Conservation (phyloP, 2,888 invertebrate species). For the Acleris cristana region DNA sequence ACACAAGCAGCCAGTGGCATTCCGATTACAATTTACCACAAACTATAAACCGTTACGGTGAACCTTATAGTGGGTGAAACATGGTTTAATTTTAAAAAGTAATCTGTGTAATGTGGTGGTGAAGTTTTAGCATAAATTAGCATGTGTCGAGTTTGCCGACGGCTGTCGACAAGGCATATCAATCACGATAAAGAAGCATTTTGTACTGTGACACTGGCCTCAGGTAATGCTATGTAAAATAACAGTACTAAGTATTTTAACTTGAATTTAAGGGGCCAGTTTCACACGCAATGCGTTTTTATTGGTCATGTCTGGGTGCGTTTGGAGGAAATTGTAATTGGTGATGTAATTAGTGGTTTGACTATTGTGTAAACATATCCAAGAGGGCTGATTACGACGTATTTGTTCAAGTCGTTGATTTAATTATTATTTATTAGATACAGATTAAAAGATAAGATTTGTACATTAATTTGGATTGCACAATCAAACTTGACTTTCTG, state of each 20-base stretch:
- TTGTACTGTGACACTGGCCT: slow-evolving; percentile 42
- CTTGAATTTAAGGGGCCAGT: slow-evolving; percentile 20
- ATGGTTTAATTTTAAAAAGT: slow-evolving; percentile 28
- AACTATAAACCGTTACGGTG: slow-evolving; percentile 12
- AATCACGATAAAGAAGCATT: slow-evolving; percentile 50
- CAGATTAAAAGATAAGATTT: neutral
- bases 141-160: slow-evolving; percentile 47
- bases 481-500: too few species aligned
- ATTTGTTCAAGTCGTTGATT: slow-evolving; percentile 25
- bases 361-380: slow-evolving; percentile 29
- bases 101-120: slow-evolving; percentile 21
- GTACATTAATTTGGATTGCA: too few species aligned
- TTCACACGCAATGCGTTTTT: slow-evolving; percentile 23
- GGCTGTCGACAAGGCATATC: slow-evolving; percentile 47
- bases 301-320: slow-evolving; percentile 15
- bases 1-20: slow-evolving; percentile 41
- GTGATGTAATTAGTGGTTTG: slow-evolving; percentile 31
- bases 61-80: slow-evolving; percentile 10
- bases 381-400: slow-evolving; percentile 28
- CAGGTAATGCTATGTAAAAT: slow-evolving; percentile 23
- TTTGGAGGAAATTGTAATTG: slow-evolving; percentile 32
- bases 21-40: slow-evolving; percentile 42
- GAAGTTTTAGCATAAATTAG: slow-evolving; percentile 49
- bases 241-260: slow-evolving; percentile 13
- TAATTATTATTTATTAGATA: neutral